phyloP scores from a whole-genome alignment of 2,797 vertebrate species.

The Pagetopsis macropterus region DNA sequence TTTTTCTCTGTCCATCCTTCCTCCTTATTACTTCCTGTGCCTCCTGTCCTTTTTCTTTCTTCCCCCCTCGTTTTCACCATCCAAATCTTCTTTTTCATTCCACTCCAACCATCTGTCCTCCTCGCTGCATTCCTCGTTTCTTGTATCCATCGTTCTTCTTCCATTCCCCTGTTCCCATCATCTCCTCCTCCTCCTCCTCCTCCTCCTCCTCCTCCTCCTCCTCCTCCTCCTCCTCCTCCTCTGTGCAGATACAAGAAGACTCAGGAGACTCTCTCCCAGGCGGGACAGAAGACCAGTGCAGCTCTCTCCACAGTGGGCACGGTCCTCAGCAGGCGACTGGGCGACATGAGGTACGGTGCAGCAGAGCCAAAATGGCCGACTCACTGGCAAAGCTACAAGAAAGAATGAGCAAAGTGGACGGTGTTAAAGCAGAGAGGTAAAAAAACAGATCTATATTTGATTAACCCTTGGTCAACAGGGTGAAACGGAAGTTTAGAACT shows the following conservation, averaged over 20 bases:
- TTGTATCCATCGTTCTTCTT: slow-evolving; percentile 15
- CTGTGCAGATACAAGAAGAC: slow-evolving; percentile 94
- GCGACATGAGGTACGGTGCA: slow-evolving; percentile 92
- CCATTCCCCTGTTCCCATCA: not conserved
- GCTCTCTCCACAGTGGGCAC: slow-evolving; percentile 91
- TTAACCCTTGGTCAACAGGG: not conserved
- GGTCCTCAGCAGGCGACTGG: slow-evolving; percentile 90
- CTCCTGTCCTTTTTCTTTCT: not conserved
- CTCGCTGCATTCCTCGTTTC: not conserved
- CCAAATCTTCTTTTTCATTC: slow-evolving; percentile 11
- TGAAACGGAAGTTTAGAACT: not conserved
- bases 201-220: not conserved
- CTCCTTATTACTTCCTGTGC: not conserved
- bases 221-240: not conserved
- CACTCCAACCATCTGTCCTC: slow-evolving; percentile 14
- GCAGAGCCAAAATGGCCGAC: slow-evolving; percentile 22
- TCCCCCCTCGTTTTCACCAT: not conserved
- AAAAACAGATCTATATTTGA: not conserved
- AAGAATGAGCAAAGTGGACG: slow-evolving; percentile 9
- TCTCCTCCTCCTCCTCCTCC: not conserved
- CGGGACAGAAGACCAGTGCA: slow-evolving; percentile 93
- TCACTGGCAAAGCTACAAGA: slow-evolving; percentile 2
- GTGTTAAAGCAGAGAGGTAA: not conserved
- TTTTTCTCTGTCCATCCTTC: not conserved
- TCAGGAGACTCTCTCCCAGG: slow-evolving; percentile 95